Percentiles rank a stretch among this genome's conserved stretches.
These are phyloP conservation scores for Numenius phaeopus DNA, from an alignment of 2,797 vertebrate species.

Conservation along the genomic window DNA sequence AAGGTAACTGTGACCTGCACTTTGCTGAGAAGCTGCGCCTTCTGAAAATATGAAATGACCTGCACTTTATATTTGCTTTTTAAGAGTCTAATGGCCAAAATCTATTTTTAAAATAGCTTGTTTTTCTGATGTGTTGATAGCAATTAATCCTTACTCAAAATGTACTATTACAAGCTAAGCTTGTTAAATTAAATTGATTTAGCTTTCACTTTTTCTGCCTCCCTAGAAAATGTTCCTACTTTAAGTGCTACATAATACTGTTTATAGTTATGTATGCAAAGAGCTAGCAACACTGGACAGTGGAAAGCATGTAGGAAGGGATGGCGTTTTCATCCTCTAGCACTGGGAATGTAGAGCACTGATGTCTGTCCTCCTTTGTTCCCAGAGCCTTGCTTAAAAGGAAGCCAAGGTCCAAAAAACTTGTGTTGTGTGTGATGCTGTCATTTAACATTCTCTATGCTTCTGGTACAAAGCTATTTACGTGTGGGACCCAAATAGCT, in stretches of 20 bases:
- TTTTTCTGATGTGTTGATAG: background rate
- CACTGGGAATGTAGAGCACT: fast-evolving
- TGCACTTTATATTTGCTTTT: background rate
- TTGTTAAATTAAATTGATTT: background rate
- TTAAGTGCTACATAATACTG: background rate
- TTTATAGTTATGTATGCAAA: background rate
- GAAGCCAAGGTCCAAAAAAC: background rate
- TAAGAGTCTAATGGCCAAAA: background rate
- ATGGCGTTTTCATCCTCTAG: background rate
- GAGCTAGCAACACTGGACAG: background rate
- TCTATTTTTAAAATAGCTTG: background rate
- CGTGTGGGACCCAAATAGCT: background rate
- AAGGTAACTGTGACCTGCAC: background rate
- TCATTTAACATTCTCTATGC: slow-evolving; percentile 22
- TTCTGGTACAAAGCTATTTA: slow-evolving; percentile 49
- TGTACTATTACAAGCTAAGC: background rate
- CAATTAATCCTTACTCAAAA: slow-evolving; percentile 3
- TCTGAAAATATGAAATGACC: background rate
- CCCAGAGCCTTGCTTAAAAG: background rate
- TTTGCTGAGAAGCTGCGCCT: background rate
- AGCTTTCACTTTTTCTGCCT: background rate
- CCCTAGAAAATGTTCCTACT: background rate
- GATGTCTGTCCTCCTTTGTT: background rate
- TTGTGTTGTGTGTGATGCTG: slow-evolving; percentile 1
- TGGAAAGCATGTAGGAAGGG: background rate